These are phyloP conservation scores for Aulostomus chinensis DNA, from an alignment of 2,797 vertebrate species.

Conservation along the genomic window DNA sequence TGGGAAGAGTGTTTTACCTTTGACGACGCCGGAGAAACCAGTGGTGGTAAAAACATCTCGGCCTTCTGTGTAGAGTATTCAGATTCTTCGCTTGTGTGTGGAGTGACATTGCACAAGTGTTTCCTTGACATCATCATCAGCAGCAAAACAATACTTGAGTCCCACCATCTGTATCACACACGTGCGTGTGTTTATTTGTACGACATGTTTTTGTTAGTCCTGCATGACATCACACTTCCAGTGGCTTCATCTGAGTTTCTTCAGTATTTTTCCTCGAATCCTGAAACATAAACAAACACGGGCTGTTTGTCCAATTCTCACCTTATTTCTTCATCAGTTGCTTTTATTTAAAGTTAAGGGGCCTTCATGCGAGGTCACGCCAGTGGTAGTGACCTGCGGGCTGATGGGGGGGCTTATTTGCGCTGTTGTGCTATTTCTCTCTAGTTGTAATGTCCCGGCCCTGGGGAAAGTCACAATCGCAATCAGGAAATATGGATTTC, in stretches of 20 bases:
- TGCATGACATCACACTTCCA: conserved; percentile 12
- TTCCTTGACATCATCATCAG: conserved; percentile 66
- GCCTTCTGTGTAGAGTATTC: not conserved
- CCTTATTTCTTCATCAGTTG: too few relatives aligned
- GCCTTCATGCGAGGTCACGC: conserved; percentile 7
- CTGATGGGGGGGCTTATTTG: conserved; percentile 36
- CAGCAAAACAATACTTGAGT: conserved; percentile 63
- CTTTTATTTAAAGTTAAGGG: not conserved
- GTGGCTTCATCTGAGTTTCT: not conserved
- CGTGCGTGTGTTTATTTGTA: conserved; percentile 13
- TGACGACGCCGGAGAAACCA: too few relatives aligned
- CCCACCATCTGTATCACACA: conserved; percentile 55
- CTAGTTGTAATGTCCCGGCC: conserved; percentile 72
- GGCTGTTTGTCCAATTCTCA: too few relatives aligned
- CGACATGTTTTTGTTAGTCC: conserved; percentile 3
- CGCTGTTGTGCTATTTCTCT: conserved; percentile 70
- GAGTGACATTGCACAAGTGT: conserved; percentile 65
- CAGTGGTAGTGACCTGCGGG: conserved; percentile 44
- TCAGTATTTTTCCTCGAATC: not conserved
- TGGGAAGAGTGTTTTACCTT: too few relatives aligned
- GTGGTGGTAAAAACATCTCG: too few relatives aligned
- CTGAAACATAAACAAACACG: not conserved
- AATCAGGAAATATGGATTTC: conserved; percentile 87
- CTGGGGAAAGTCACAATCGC: conserved; percentile 76
- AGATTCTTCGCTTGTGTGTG: conserved; percentile 3